phyloP scores from a whole-genome alignment of 2,797 vertebrate species.

The Coluber constrictor region DNA sequence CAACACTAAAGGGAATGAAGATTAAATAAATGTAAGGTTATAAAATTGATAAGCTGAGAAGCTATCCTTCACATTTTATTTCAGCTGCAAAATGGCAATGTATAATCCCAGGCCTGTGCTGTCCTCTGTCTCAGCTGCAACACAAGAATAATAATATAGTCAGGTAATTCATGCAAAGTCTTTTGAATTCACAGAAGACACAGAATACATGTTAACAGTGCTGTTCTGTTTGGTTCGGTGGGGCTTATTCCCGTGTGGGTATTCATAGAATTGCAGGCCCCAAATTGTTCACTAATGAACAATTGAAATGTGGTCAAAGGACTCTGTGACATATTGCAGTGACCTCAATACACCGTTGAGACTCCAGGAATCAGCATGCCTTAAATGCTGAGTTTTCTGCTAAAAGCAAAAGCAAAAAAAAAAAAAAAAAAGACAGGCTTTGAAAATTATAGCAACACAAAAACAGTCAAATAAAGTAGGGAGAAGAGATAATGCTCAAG shows the following conservation, averaged over 20 bases:
- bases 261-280: not conserved
- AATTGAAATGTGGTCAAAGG: not conserved
- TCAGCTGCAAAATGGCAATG: not conserved
- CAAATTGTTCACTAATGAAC: not conserved
- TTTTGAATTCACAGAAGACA: not conserved
- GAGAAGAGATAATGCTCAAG: not conserved
- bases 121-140: not conserved
- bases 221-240: not conserved
- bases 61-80: not conserved
- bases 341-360: not conserved
- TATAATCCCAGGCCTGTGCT: not conserved
- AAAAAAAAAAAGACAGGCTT: not conserved
- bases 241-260: not conserved
- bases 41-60: not conserved
- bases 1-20: not conserved
- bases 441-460: not conserved
- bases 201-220: not conserved
- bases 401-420: too few species aligned
- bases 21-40: not conserved
- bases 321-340: not conserved
- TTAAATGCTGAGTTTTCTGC: not conserved
- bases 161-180: not conserved
- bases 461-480: not conserved
- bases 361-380: not conserved
- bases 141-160: not conserved